These are phyloP conservation scores for Pangasius macronema DNA, from an alignment of 2,797 vertebrate species.

Conservation along the genomic window DNA sequence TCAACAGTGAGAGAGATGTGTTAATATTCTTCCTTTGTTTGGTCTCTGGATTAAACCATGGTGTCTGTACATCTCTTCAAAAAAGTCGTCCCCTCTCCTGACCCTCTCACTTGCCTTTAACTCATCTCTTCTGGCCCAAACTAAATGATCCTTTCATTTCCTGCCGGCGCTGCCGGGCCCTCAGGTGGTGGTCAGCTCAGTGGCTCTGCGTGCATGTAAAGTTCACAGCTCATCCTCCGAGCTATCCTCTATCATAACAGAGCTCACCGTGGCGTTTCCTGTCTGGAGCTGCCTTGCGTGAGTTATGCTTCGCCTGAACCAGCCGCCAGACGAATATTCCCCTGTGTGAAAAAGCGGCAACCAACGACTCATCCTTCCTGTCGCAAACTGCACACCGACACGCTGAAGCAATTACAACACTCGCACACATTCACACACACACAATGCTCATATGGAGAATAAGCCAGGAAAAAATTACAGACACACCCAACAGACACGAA, in stretches of 20 bases:
- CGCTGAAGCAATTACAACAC: constrained; percentile 42
- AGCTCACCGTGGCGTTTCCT: constrained; percentile 81
- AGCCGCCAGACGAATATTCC: constrained; percentile 76
- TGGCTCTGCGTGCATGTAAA: constrained; percentile 75
- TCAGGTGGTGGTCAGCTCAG: constrained; percentile 74
- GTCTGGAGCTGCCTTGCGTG: constrained; percentile 76
- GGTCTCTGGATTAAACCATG: constrained; percentile 46
- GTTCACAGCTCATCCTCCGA: constrained; percentile 84
- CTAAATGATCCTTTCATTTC: constrained; percentile 97
- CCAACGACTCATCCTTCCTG: constrained; percentile 61
- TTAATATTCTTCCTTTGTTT: constrained; percentile 34
- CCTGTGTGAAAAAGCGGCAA: constrained; percentile 64
- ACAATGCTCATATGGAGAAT: constrained; percentile 16
- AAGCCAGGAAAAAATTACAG: constrained; percentile 50
- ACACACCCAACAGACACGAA: constrained; percentile 55
- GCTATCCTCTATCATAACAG: constrained; percentile 86
- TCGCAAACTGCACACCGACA: constrained; percentile 41
- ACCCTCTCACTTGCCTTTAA: constrained; percentile 57
- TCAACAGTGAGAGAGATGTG: neutral
- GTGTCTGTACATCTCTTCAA: constrained; percentile 43
- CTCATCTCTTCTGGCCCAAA: constrained; percentile 67
- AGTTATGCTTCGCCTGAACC: constrained; percentile 68
- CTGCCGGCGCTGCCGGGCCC: constrained; percentile 81
- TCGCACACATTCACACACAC: constrained; percentile 50
- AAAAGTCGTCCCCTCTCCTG: constrained; percentile 52